A percentile compares a stretch with the other conserved stretches of the same genome.
phyloP scores from a whole-genome alignment of 2,113 vertebrate species.

The Pomatorhinus ruficollis region DNA sequence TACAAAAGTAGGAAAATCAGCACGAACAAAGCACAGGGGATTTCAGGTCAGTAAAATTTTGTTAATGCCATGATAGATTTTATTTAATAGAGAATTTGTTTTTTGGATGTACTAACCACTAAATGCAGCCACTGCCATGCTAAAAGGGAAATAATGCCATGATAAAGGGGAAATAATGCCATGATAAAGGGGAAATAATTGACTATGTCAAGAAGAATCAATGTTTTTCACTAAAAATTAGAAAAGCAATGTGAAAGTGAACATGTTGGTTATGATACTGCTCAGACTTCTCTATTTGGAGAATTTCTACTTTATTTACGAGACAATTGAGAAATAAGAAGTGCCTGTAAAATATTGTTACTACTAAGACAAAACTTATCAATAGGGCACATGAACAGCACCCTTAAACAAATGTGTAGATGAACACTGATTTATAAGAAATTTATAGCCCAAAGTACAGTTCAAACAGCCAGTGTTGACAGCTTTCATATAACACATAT shows the following conservation, averaged over 20 bases:
- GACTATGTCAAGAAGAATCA: not conserved
- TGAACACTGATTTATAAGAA: not conserved
- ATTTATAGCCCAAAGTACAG: not conserved
- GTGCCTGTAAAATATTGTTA: not conserved
- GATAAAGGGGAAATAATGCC: not conserved
- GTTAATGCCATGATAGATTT: not conserved
- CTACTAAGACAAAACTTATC: not conserved
- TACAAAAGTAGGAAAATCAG: not conserved
- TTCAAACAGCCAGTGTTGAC: not conserved
- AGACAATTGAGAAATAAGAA: not conserved
- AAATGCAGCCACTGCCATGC: not conserved
- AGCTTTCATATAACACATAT: not conserved
- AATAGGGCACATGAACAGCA: not conserved
- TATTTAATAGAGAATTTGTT: not conserved
- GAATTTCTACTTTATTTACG: not conserved
- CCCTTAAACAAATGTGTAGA: not conserved
- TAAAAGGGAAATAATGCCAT: not conserved
- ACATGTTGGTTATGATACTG: not conserved
- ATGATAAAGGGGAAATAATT: not conserved
- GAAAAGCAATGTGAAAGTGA: not conserved
- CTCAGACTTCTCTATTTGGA: not conserved
- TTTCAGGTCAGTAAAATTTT: not conserved
- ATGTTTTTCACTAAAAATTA: not conserved
- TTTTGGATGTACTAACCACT: not conserved
- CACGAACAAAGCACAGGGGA: not conserved